Percentiles rank a stretch among this genome's conserved stretches.
phyloP scores from a whole-genome alignment of 2,113 vertebrate species.

The Oreochromis tanganicae region DNA sequence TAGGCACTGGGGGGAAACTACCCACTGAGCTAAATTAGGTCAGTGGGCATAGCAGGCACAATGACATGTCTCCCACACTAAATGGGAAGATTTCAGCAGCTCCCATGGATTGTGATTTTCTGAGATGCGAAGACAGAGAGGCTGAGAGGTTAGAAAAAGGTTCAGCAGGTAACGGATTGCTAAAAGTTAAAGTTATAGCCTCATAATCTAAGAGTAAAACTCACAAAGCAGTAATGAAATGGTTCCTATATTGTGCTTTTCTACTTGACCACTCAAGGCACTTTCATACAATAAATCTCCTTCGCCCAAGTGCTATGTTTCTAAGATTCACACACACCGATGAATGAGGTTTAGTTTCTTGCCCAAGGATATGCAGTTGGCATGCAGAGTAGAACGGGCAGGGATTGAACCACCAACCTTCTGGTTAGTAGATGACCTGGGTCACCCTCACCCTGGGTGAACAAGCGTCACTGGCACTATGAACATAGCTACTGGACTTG shows the following conservation, averaged over 20 bases:
- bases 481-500: neutral
- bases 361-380: neutral
- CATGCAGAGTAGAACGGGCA: neutral
- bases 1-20: neutral
- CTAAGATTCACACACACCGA: neutral
- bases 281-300: neutral
- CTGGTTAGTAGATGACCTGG: neutral
- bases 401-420: neutral
- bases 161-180: neutral
- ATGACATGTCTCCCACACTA: conserved; percentile 29
- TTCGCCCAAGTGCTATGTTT: neutral
- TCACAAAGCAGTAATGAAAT: neutral
- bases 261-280: neutral
- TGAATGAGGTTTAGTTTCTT: neutral
- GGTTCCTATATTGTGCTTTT: neutral
- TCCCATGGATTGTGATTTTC: conserved; percentile 33
- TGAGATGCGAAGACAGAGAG: neutral
- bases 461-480: neutral
- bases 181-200: neutral
- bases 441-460: neutral
- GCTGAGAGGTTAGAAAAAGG: neutral
- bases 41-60: conserved; percentile 43
- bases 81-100: conserved; percentile 47
- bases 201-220: neutral
- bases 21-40: conserved; percentile 45